phyloP scores from a whole-genome alignment of 2,797 vertebrate species.

The Linurgus olivaceus region DNA sequence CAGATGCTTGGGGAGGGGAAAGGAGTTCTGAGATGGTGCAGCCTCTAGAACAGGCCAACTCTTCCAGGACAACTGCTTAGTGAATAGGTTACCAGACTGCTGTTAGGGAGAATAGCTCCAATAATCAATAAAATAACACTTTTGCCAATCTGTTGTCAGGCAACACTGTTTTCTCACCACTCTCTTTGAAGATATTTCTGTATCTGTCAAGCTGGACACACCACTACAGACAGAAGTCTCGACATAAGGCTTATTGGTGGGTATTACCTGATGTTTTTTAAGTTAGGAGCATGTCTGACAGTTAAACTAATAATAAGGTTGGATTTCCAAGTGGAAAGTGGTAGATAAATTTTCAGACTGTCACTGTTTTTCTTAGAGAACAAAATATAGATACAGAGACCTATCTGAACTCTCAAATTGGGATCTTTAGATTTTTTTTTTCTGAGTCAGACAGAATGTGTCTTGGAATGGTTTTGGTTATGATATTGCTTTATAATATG shows the following conservation, averaged over 20 bases:
- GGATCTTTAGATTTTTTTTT: background rate
- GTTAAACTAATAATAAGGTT: background rate
- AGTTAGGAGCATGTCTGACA: background rate
- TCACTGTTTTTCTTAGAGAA: background rate
- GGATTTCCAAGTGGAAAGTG: background rate
- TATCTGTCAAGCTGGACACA: background rate
- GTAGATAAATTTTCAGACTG: background rate
- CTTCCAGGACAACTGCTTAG: background rate
- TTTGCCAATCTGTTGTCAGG: background rate
- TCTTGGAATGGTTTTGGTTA: background rate
- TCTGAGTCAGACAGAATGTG: background rate
- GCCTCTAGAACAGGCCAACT: background rate
- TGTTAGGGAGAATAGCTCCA: background rate
- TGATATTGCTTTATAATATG: background rate
- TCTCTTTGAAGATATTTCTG: background rate
- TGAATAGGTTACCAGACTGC: background rate
- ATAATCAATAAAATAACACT: background rate
- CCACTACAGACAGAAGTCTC: background rate
- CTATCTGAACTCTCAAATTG: background rate
- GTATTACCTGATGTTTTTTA: background rate
- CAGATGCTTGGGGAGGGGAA: background rate
- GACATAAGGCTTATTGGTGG: background rate
- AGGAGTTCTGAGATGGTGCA: background rate
- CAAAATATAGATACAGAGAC: background rate
- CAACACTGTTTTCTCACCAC: background rate